These are phyloP conservation scores for Saccostrea glomerata DNA, from an alignment of 1,140 invertebrate species.

Conservation along the genomic window DNA sequence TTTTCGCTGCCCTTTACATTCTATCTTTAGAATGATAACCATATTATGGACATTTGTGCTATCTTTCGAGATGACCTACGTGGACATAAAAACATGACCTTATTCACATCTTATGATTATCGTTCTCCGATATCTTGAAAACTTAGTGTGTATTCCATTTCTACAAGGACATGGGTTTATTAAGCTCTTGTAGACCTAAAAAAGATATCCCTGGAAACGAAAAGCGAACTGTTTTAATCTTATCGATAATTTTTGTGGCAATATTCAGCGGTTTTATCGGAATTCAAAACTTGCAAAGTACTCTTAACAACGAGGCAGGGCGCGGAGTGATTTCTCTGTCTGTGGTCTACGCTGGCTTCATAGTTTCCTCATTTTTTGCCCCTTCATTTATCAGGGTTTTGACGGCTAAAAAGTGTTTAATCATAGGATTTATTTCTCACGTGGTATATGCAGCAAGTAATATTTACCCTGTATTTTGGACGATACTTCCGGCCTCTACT, in stretches of 20 bases:
- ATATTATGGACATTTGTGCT: too few relatives aligned
- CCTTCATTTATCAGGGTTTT: conserved; percentile 62
- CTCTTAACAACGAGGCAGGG: conserved; percentile 66
- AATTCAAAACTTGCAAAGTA: conserved; percentile 73
- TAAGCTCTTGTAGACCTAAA: not conserved
- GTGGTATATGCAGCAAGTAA: conserved; percentile 45
- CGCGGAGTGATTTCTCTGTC: conserved; percentile 58
- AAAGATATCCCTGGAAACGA: conserved; percentile 17
- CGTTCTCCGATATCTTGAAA: too few relatives aligned
- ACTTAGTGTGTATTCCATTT: too few relatives aligned
- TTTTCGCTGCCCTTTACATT: too few relatives aligned
- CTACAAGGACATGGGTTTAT: not conserved
- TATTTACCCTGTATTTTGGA: conserved; percentile 57
- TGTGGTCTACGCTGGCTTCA: conserved; percentile 54
- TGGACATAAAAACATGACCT: too few relatives aligned
- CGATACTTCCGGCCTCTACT: conserved; percentile 55
- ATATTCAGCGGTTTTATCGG: conserved; percentile 69
- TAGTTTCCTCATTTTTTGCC: conserved; percentile 59
- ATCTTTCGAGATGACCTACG: too few relatives aligned
- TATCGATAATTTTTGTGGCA: conserved; percentile 61
- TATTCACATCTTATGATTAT: too few relatives aligned
- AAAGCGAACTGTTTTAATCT: conserved; percentile 27
- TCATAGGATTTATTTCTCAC: conserved; percentile 48
- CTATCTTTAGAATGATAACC: too few relatives aligned
- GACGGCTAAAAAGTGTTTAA: conserved; percentile 63